Evolutionary conservation across 1,140 invertebrate species (phyloP).

Genomic region (Copidosoma floridanum): DNA sequence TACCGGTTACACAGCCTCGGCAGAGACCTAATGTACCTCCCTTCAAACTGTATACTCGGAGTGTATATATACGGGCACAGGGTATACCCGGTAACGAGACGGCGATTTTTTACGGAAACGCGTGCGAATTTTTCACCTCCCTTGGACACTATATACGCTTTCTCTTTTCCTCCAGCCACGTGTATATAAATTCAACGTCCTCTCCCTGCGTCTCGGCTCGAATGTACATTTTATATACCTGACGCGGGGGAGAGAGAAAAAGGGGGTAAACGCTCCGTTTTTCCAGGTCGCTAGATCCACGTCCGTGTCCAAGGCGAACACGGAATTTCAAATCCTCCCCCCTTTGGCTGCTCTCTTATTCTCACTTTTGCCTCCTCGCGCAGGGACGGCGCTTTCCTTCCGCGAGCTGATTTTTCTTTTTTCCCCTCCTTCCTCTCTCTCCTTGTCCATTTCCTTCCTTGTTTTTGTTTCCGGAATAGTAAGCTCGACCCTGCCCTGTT

Average conservation of each 20-base stretch:
- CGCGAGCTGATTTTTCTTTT: no score
- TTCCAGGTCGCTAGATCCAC: conserved; percentile 1
- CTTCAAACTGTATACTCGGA: no score
- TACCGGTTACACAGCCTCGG: no score
- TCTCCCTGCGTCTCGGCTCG: neutral
- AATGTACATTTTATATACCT: conserved; percentile 27
- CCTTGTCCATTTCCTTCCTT: neutral
- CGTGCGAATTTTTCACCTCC: conserved; percentile 17
- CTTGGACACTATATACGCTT: no score
- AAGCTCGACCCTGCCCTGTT: no score
- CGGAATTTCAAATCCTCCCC: conserved; percentile 15
- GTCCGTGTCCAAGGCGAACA: neutral
- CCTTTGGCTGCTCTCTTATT: conserved; percentile 11
- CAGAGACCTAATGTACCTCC: no score
- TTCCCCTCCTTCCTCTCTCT: neutral
- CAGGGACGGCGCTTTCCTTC: neutral
- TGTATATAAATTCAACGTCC: conserved; percentile 9
- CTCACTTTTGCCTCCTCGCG: conserved; percentile 4
- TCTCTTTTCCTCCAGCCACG: neutral
- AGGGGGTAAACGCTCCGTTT: conserved; percentile 16
- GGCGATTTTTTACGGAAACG: conserved; percentile 13
- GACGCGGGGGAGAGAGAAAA: neutral
- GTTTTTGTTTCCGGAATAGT: no score
- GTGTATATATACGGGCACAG: no score
- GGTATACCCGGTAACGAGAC: conserved; percentile 23